These are phyloP conservation scores for Nansenia antarctica DNA, from an alignment of 2,113 vertebrate genomes.

Conservation along the genomic window DNA sequence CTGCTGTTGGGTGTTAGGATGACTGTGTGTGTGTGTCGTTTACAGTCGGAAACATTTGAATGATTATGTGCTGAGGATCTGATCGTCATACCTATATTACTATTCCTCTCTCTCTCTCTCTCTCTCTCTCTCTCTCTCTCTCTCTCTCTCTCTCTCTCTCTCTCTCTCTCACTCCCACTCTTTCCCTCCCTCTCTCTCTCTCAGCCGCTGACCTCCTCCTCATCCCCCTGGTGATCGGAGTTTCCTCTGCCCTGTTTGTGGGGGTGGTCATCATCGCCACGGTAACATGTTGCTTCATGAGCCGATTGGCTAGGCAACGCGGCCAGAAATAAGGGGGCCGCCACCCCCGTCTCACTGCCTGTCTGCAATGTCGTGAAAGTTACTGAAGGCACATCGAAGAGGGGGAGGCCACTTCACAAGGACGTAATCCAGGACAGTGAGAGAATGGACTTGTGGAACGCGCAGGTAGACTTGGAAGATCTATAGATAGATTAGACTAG, in stretches of 20 bases:
- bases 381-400: neutral
- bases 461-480: neutral
- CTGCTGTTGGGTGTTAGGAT: too few relatives aligned
- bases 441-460: neutral
- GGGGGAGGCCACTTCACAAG: too few relatives aligned
- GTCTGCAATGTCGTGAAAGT: neutral
- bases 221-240: constrained; percentile 80
- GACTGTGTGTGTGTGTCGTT: too few relatives aligned
- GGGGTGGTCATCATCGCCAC: constrained; percentile 79
- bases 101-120: neutral
- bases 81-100: too few relatives aligned
- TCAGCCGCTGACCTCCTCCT: constrained; percentile 83
- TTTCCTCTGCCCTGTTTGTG: constrained; percentile 81
- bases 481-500: neutral
- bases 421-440: neutral
- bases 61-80: too few relatives aligned
- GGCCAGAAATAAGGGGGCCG: constrained; percentile 56
- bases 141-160: neutral
- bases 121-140: neutral
- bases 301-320: constrained; percentile 71
- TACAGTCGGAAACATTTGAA: too few relatives aligned
- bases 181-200: neutral
- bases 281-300: constrained; percentile 91
- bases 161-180: neutral
- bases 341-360: neutral